A percentile compares a stretch with the other conserved stretches of the same genome.
Conservation (phyloP, 2,113 vertebrate genomes). For the Edolisoma coerulescens region DNA sequence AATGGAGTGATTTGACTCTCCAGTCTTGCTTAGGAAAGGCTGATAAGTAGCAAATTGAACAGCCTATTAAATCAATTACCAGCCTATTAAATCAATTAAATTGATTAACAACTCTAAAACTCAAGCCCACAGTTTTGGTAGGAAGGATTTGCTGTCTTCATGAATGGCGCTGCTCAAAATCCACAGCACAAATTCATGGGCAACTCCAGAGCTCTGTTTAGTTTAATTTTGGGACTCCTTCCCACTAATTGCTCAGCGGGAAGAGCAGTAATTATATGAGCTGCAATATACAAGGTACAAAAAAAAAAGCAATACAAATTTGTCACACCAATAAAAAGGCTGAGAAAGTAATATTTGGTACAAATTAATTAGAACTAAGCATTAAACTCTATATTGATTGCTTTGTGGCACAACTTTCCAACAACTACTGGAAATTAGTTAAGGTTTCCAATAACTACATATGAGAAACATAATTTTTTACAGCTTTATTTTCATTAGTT, state of each 20-base stretch:
- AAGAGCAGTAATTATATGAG: not conserved
- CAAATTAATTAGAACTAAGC: not conserved
- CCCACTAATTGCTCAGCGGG: not conserved
- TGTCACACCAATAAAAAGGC: not conserved
- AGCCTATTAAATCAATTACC: not conserved
- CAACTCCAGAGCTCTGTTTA: not conserved
- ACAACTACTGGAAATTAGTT: not conserved
- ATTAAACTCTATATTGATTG: not conserved
- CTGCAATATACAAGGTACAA: not conserved
- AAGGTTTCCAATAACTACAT: not conserved
- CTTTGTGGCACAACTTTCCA: not conserved
- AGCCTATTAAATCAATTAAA: not conserved
- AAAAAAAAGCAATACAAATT: not conserved
- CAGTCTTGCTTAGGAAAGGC: not conserved
- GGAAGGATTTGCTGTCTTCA: not conserved
- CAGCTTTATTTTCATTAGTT: not conserved
- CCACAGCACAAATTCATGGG: not conserved
- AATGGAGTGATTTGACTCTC: not conserved
- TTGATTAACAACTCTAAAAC: not conserved
- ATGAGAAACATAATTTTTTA: not conserved
- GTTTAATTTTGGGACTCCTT: not conserved
- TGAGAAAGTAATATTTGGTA: not conserved
- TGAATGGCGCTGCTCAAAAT: not conserved
- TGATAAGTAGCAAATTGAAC: not conserved
- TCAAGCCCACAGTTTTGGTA: not conserved